Conservation (phyloP, 2,113 vertebrate genomes). For the Sceloporus tristichus region DNA sequence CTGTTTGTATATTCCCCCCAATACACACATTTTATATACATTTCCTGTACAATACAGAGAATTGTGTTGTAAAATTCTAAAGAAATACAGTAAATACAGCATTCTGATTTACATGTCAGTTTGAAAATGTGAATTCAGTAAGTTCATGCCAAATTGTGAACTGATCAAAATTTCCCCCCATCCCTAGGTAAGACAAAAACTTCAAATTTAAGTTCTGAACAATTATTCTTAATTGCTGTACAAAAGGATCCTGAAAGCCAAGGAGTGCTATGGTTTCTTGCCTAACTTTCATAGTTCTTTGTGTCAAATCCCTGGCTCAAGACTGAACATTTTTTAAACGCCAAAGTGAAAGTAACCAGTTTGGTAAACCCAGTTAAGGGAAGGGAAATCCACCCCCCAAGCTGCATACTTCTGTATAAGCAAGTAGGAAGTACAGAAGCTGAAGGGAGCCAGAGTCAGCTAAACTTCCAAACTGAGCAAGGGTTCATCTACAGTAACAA, state of each 20-base stretch:
- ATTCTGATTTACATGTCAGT: too few relatives aligned
- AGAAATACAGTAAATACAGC: too few relatives aligned
- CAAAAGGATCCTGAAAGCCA: neutral
- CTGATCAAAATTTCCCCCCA: too few relatives aligned
- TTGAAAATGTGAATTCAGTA: too few relatives aligned
- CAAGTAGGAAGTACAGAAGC: constrained; percentile 64
- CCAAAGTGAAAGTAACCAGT: constrained; percentile 56
- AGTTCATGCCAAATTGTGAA: too few relatives aligned
- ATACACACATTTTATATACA: neutral
- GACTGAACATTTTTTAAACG: neutral
- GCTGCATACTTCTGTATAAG: constrained; percentile 19
- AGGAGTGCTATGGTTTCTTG: neutral
- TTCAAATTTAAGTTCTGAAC: neutral
- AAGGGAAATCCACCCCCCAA: constrained; percentile 52
- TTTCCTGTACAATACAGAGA: neutral
- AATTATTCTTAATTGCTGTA: neutral
- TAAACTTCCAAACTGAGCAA: constrained; percentile 24
- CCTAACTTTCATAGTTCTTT: neutral
- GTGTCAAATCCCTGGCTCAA: neutral
- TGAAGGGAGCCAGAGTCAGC: constrained; percentile 32
- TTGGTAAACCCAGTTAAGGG: constrained; percentile 32
- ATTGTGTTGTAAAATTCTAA: too few relatives aligned
- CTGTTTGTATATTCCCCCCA: too few relatives aligned
- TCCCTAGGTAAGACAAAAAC: neutral
- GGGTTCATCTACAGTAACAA: neutral